These are phyloP conservation scores for Cryptus armator DNA, from an alignment of 2,888 invertebrate genomes.

Conservation along the genomic window DNA sequence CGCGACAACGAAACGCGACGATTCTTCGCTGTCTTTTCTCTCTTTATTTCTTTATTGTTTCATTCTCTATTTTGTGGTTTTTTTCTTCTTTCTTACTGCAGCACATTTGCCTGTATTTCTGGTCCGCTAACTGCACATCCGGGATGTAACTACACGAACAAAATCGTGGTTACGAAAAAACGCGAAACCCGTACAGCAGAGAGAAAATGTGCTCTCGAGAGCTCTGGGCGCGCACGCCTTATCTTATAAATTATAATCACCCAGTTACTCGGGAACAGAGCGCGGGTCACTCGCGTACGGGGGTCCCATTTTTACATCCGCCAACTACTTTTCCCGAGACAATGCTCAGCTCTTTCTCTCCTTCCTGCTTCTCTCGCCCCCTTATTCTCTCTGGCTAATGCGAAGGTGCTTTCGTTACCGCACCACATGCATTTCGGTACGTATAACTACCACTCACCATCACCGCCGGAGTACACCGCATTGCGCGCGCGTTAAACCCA, in stretches of 20 bases:
- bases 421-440: constrained; percentile 33
- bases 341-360: constrained; percentile 44
- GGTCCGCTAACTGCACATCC: constrained; percentile 55
- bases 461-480: not conserved
- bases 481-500: constrained; percentile 20
- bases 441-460: constrained; percentile 17
- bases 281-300: constrained; percentile 39
- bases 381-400: constrained; percentile 26
- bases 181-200: not conserved
- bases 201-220: constrained; percentile 43
- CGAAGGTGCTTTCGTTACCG: constrained; percentile 44
- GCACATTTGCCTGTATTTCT: constrained; percentile 36
- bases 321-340: constrained; percentile 53
- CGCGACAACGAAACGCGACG: constrained; percentile 24
- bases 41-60: not conserved
- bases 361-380: constrained; percentile 10
- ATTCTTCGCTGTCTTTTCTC: constrained; percentile 29
- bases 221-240: not conserved
- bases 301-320: constrained; percentile 50
- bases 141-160: constrained; percentile 44
- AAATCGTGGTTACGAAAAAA: constrained; percentile 47
- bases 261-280: constrained; percentile 30
- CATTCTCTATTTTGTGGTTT: not conserved
- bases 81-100: constrained; percentile 15
- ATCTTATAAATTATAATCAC: constrained; percentile 4